These are phyloP conservation scores for Lepidothrix coronata DNA, from an alignment of 2,113 vertebrate species.

Conservation along the genomic window DNA sequence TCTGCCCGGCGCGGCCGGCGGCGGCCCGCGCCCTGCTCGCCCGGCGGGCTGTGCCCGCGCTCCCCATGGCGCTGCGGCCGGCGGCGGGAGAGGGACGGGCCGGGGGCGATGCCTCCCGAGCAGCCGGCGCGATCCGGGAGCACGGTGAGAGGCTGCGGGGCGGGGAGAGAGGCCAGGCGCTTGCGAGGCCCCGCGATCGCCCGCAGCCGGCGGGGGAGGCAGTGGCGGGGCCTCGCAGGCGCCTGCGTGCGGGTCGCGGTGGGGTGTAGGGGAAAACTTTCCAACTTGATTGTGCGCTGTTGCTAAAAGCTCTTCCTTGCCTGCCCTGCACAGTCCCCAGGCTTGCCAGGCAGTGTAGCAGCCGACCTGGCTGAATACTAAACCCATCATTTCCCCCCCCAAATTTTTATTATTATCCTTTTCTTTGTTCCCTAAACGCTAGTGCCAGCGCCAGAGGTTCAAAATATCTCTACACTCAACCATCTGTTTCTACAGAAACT, in stretches of 20 bases:
- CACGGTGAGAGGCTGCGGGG: not conserved
- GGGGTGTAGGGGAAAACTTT: not conserved
- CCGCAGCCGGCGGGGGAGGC: not conserved
- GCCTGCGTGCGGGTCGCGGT: not conserved
- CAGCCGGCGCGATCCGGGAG: not conserved
- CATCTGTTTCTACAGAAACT: not conserved
- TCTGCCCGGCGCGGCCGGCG: not conserved
- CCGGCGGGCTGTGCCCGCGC: too few species aligned
- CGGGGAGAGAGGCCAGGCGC: not conserved
- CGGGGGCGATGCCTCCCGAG: not conserved
- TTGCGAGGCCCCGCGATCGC: not conserved
- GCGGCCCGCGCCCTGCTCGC: not conserved
- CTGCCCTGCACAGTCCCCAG: not conserved
- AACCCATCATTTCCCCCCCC: rapidly evolving
- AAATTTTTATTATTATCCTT: not conserved
- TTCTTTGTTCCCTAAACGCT: not conserved
- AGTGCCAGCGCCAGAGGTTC: not conserved
- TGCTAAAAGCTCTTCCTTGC: not conserved
- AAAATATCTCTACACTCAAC: rapidly evolving
- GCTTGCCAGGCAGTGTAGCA: not conserved
- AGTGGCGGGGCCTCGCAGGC: not conserved
- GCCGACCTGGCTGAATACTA: not conserved
- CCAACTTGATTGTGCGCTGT: rapidly evolving
- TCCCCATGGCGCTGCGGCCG: not conserved
- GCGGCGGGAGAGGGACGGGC: not conserved